Base-by-base conservation (phyloP, 2,113 vertebrate species). In the Girardinichthys multiradiatus region DNA sequence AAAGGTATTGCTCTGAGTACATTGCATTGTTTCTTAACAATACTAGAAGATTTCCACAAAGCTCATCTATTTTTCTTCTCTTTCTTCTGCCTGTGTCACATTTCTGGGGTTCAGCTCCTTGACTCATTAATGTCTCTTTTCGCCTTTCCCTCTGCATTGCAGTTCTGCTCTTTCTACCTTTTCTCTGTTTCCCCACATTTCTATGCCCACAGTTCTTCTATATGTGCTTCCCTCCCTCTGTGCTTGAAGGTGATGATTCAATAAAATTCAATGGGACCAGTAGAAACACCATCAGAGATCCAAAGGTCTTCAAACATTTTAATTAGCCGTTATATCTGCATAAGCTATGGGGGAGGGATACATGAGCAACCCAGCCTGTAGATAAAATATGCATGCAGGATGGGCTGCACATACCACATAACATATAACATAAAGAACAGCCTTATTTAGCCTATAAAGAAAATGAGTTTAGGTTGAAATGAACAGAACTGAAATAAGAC, bases 321-420 rank as follows among this genome's bases (percentile, higher is more conserved):
- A 90, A 90, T 90, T 89, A 87, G 77, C 68, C 33, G 65, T 76
- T 84, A 85, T 86, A 82, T 91, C 87, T 82, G 29, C 15, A 58
- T 70, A 74, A 76, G 77, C 78, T 74, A 72, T n/a, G 0, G 51
- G 70, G 58, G 81, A 70, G 72, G 63, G 77, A 68, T 79, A 83
- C 66, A 73, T 81, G 45, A 58, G 26, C 37, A 57, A 61, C 63
- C 21, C 42, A 54, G 57, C 48, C 29, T 45, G 30, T 35, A 69
- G 63, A 72, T 27, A 72, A 67, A 58, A 77, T 65, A 37, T 61
- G 42, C 37, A 64, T 37, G 60, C 30, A 83, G 64, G 80, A 24
- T 10, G 2, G 48, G 48, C 24, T 54, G 21, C 17, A 21, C 21
- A 30, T 37, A 17, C 9, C 28, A 42, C 24, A 31, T 8, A 51